Percentiles rank a stretch among this genome's conserved stretches.
phyloP scores from a whole-genome alignment of 37 sponge, comb jelly and placozoan species.

The Diacarnus erythraeanus region DNA sequence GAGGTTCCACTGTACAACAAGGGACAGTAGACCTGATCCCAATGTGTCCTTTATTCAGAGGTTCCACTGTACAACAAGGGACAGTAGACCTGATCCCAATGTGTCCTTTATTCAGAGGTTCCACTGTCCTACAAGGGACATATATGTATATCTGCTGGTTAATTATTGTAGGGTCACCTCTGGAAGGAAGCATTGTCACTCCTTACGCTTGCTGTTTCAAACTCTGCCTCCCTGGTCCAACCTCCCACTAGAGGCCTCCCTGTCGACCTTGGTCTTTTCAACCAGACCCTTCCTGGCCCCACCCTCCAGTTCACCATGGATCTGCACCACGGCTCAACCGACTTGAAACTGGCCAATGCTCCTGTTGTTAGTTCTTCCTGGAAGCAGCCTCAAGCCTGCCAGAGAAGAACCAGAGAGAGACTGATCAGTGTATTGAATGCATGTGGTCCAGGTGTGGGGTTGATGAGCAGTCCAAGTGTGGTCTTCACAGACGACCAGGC shows the following conservation, averaged over 20 bases:
- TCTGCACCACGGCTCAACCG: constrained; percentile 47
- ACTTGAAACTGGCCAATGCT: constrained; percentile 47
- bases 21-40: too few relatives aligned
- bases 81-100: too few relatives aligned
- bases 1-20: too few relatives aligned
- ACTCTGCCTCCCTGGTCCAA: constrained; percentile 68
- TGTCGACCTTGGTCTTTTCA: constrained; percentile 65
- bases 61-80: too few relatives aligned
- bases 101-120: too few relatives aligned
- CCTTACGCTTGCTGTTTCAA: constrained; percentile 54
- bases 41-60: too few relatives aligned
- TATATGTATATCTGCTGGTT: background rate
- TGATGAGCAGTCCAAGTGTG: constrained; percentile 67
- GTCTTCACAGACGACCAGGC: constrained; percentile 68
- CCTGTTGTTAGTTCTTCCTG: constrained; percentile 29
- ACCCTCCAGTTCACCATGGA: constrained; percentile 76
- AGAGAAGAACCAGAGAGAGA: constrained; percentile 69
- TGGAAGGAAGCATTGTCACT: constrained; percentile 68
- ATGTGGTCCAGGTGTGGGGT: constrained; percentile 51
- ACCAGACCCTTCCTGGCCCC: constrained; percentile 83
- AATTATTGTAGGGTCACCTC: constrained; percentile 40
- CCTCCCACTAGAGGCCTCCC: constrained; percentile 70
- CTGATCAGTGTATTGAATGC: constrained; percentile 65
- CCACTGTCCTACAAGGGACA: too few relatives aligned
- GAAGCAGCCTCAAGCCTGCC: constrained; percentile 55